Base-by-base conservation (phyloP, 2,797 vertebrate genomes). In the Mustela erminea region DNA sequence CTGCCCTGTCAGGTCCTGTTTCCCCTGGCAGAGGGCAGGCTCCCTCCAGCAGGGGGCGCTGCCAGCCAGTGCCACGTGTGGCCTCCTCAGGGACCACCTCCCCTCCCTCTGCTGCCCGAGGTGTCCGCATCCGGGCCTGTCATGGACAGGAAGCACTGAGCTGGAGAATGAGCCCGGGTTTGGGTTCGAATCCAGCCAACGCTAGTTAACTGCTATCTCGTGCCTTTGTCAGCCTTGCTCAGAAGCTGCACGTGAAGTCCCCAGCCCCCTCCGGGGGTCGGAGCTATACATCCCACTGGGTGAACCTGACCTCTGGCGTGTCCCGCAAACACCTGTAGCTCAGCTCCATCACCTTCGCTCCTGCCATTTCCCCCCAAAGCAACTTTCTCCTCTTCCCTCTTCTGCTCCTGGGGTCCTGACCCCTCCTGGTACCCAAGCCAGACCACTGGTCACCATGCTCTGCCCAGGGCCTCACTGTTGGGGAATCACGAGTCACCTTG, bases 331-430 rank as follows among this genome's bases (percentile, higher is more conserved):
- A 21, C 46, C 32, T 0, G 15, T 9, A 13, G 0, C n/a, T 35
- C 43, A 1, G 0, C 4, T 0, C 0, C 14, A 5, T 49, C 56
- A 13, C 25, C 56, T 54, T 27, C 1, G 8, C 2, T n/a, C 38
- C 43, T 6, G 10, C 15, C 8, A 7, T 21, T 23, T 35, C 17
- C 46, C 66, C 83, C 17, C 13, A 8, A 10, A 46, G n/a, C 4
- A 1, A 23, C 38, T 9, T 49, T 58, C 20, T 60, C 0, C 0
- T 29, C 15, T 18, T 20, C 35, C 32, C 54, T 0, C 0, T 27
- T 62, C 2, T 5, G 49, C 12, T 41, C 46, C 21, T 6, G 32
- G 87, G 25, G 29, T 43, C 43, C 27, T 0, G 0, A 52, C 60
- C 52, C 64, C 20, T 18, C 41, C 5, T 13, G 5, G 41, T 32